phyloP scores from a whole-genome alignment of 1,140 invertebrate genomes.

The Asbolus verrucosus region DNA sequence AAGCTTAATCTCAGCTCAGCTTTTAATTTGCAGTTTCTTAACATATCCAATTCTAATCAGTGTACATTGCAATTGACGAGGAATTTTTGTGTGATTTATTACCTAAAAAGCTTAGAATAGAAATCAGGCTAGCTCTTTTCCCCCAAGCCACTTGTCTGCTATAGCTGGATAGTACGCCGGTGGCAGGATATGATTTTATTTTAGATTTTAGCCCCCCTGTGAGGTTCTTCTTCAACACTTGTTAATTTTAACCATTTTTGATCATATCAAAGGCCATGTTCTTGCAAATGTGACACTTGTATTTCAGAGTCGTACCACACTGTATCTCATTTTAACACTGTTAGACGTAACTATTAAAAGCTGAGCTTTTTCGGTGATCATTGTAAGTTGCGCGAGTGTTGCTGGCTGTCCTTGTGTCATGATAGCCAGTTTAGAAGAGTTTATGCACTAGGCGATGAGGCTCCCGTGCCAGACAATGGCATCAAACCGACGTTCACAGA shows the following conservation, averaged over 20 bases:
- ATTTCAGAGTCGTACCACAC: slow-evolving; percentile 59
- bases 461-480: slow-evolving; percentile 89
- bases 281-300: slow-evolving; percentile 63
- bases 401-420: slow-evolving; percentile 59
- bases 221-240: slow-evolving; percentile 54
- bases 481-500: slow-evolving; percentile 96
- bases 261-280: slow-evolving; percentile 63
- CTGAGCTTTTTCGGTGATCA: slow-evolving; percentile 64
- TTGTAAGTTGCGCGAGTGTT: slow-evolving; percentile 64
- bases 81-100: slow-evolving; percentile 61
- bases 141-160: slow-evolving; percentile 43
- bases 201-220: slow-evolving; percentile 49
- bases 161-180: slow-evolving; percentile 35
- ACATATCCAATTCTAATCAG: slow-evolving; percentile 62
- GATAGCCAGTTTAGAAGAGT: slow-evolving; percentile 64
- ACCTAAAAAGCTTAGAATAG: slow-evolving; percentile 59
- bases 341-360: slow-evolving; percentile 63
- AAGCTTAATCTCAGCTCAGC: slow-evolving; percentile 66
- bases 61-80: slow-evolving; percentile 60
- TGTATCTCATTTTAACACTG: slow-evolving; percentile 58
- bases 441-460: slow-evolving; percentile 85
- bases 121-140: slow-evolving; percentile 43
- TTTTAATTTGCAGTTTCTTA: slow-evolving; percentile 65
- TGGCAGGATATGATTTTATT: slow-evolving; percentile 44
- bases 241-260: slow-evolving; percentile 55